phyloP scores from a whole-genome alignment of 2,888 invertebrate genomes.

The Nebria brevicollis region DNA sequence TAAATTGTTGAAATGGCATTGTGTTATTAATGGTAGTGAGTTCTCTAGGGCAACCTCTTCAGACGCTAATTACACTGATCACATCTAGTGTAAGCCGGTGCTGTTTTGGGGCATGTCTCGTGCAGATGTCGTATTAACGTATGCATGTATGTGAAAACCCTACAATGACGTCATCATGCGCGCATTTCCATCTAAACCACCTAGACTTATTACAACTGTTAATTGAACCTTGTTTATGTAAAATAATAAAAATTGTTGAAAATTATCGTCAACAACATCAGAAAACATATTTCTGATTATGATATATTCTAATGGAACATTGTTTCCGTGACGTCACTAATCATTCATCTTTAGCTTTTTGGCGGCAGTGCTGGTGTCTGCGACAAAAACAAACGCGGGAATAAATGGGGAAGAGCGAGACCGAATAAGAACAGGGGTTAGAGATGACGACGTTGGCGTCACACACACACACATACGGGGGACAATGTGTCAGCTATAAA shows the following conservation, averaged over 20 bases:
- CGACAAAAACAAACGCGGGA: not conserved
- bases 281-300: constrained; percentile 1
- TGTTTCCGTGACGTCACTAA: not conserved
- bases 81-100: no score
- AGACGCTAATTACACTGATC: no score
- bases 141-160: no score
- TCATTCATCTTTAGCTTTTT: constrained; percentile 12
- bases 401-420: not conserved
- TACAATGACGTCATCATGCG: no score
- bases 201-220: no score
- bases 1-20: not conserved
- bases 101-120: no score
- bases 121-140: no score
- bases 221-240: no score
- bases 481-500: constrained; percentile 6
- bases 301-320: constrained; percentile 8
- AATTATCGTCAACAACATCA: not conserved
- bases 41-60: no score
- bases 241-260: no score
- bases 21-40: no score
- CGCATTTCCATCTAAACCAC: no score
- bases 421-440: not conserved
- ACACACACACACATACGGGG: constrained; percentile 8
- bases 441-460: constrained; percentile 2
- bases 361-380: constrained; percentile 6